Evolutionary conservation across 2,113 vertebrate genomes (phyloP).

Genomic region (Eulemur macaco): DNA sequence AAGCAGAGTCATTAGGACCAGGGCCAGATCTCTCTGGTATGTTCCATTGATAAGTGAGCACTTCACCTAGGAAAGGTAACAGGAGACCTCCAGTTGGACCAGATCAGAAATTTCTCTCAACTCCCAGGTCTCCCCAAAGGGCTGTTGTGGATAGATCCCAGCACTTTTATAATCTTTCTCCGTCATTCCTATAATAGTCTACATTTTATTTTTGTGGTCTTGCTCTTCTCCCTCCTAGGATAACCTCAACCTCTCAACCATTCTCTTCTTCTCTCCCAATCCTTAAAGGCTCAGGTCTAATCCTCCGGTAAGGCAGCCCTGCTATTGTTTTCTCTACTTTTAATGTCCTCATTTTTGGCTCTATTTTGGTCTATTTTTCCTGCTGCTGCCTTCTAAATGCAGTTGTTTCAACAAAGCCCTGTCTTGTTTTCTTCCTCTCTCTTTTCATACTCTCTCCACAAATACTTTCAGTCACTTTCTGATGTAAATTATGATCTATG

Average conservation of each 20-base stretch:
- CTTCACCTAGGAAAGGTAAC: constrained; percentile 77
- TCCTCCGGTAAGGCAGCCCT: neutral
- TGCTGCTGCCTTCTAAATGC: neutral
- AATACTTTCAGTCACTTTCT: neutral
- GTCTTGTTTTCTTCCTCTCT: neutral
- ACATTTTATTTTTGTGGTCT: constrained; percentile 38
- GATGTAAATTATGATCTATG: neutral
- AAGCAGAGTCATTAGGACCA: constrained; percentile 85
- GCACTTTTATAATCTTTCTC: neutral
- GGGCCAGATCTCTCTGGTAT: constrained; percentile 86
- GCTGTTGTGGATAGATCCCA: neutral
- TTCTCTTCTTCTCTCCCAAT: neutral
- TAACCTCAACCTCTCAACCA: neutral
- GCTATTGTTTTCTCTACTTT: neutral
- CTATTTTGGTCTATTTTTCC: neutral
- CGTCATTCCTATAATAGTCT: neutral
- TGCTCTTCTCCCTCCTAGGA: neutral
- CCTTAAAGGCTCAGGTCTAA: neutral
- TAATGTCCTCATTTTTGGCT: neutral
- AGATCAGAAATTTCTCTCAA: neutral
- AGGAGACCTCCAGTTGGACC: neutral
- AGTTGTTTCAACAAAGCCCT: neutral
- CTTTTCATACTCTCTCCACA: neutral
- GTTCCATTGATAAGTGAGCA: constrained; percentile 84
- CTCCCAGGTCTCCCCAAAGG: neutral